phyloP scores from a whole-genome alignment of 37 sponge, comb jelly and placozoan species.

The Aphrocallistes beatrix region DNA sequence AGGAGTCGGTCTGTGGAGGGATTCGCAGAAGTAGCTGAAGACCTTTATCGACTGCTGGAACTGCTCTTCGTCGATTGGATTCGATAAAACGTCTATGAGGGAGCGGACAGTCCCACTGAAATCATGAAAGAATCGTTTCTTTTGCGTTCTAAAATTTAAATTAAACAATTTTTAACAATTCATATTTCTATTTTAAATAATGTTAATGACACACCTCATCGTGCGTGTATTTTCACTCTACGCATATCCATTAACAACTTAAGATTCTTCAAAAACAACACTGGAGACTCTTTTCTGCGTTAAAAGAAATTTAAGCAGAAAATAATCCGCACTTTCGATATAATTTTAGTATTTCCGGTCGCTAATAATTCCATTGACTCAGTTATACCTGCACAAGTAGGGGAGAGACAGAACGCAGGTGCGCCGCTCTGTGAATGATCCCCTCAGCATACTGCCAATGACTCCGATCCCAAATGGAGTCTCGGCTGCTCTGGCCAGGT shows the following conservation, averaged over 20 bases:
- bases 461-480: neutral
- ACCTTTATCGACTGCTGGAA: neutral
- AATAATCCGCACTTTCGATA: too few species aligned
- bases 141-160: neutral
- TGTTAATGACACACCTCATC: too few species aligned
- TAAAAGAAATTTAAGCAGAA: too few species aligned
- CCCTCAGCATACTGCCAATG: conserved; percentile 6
- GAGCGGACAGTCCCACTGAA: neutral
- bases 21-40: neutral
- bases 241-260: too few species aligned
- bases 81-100: conserved; percentile 13
- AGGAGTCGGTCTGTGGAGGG: neutral
- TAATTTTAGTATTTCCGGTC: too few species aligned
- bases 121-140: neutral
- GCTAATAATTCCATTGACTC: too few species aligned
- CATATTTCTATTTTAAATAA: too few species aligned
- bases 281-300: too few species aligned
- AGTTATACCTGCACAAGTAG: neutral
- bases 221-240: too few species aligned
- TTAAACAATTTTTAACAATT: too few species aligned
- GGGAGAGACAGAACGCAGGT: conserved; percentile 8
- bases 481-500: neutral
- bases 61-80: conserved; percentile 24
- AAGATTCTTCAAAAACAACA: too few species aligned
- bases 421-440: neutral